Evolutionary conservation across 2,113 vertebrate species (phyloP), one percentile per base, ranked within the genome.

Genomic region (Pogonocichla stellata): DNA sequence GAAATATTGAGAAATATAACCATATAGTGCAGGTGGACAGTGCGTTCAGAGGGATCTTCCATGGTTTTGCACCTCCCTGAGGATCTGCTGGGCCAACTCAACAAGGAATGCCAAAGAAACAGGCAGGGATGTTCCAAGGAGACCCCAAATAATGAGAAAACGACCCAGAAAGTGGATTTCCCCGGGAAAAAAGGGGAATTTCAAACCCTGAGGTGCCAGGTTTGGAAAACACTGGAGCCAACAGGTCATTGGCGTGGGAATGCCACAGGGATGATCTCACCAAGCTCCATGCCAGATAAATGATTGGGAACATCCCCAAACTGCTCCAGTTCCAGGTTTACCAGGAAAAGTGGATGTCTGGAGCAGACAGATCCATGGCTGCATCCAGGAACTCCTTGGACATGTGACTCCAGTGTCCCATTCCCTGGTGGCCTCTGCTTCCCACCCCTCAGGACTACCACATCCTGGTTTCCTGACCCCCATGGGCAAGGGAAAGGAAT

Each of bases 241-340:
- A 9, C 8, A 2, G 58, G 28, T 26, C 40, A n/a, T 5, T 1
- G 3, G 36, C 12, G 28, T 0, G 8, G 77, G 53, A 89, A 74
- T 25, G 29, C 4, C 69, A 60, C 3, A 0, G 2, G 53, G 53
- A 34, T 53, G 53, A 34, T 53, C 28, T 24, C 60, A 16, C 12
- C 15, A 2, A 28, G 36, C 23, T 19, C 66, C 34, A 20, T 1
- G 0, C 1, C 0, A 1, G 26, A n/a, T 40, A 2, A 58, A 48
- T 0, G 17, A 12, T 0, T 15, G 5, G 65, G 26, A 57, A 6
- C 2, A 1, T 1, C 43, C 6, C 6, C 4, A 3, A 0, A n/a
- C 6, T 12, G 26, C 71, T 42, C 66, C 56, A 14, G 0, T 12
- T 42, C 36, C 53, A 25, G 23, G 19, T 36, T n/a, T 9, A 19